Conservation (phyloP, 1,140 invertebrate genomes). For the Asbolus verrucosus region DNA sequence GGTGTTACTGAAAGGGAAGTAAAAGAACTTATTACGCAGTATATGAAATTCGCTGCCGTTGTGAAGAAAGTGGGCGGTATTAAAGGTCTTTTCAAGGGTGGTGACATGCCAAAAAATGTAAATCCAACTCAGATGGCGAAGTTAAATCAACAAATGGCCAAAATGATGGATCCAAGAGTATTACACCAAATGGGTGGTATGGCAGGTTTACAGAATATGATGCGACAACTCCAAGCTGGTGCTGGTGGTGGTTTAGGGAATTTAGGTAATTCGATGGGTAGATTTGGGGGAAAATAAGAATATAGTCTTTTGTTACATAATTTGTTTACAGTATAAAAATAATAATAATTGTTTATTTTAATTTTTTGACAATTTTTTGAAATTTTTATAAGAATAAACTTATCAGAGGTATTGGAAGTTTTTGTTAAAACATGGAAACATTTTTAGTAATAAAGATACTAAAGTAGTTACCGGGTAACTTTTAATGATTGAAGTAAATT, state of each 20-base stretch:
- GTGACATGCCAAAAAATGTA: constrained; percentile 98
- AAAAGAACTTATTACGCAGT: constrained; percentile 97
- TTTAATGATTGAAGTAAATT: too few species aligned
- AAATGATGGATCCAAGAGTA: constrained; percentile 99
- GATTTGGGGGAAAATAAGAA: constrained; percentile 69
- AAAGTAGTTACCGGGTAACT: too few species aligned
- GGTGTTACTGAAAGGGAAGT: constrained; percentile 97
- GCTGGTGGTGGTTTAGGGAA: constrained; percentile 79
- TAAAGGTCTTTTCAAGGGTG: constrained; percentile 98
- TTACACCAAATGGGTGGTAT: constrained; percentile 95
- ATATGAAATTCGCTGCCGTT: constrained; percentile 99
- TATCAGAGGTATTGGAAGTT: too few species aligned
- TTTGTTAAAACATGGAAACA: too few species aligned
- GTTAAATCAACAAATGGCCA: constrained; percentile 99
- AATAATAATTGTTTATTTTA: too few species aligned
- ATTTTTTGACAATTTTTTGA: too few species aligned
- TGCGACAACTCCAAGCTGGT: constrained; percentile 96
- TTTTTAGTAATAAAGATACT: too few species aligned
- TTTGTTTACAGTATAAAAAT: not conserved
- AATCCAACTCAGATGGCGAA: constrained; percentile 99
- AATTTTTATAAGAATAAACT: constrained; percentile 38
- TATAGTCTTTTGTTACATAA: not conserved
- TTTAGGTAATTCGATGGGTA: constrained; percentile 82
- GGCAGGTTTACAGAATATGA: constrained; percentile 96
- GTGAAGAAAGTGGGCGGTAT: constrained; percentile 99